Evolutionary conservation across 2,797 vertebrate genomes (phyloP), one percentile per base, ranked within the genome.

Genomic region (Galagoides demidoff): DNA sequence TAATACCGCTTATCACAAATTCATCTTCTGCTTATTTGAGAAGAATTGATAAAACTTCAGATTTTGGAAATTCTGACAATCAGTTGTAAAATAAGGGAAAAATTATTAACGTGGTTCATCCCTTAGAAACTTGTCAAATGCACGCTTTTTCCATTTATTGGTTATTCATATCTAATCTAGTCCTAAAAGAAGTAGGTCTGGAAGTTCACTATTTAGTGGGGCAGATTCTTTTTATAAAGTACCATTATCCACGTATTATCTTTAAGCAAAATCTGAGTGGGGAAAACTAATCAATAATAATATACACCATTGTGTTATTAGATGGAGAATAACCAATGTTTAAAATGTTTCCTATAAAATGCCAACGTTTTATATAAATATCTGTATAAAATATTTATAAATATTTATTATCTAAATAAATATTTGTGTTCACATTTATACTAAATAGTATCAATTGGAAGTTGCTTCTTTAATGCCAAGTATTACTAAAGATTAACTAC

Each of bases 381-480:
- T 87, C 87, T 52, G 79, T 88, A 29, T 66, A 94, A 61, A 90
- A 49, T 45, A 82, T 39, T 92, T 76, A 52, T 52, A 52, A 52
- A 17, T 49, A 49, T 49, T 52, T 52, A 52, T 52, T 52, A 52
- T 52, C 14, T 52, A 52, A 52, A 52, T 52, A 52, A 52, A 52
- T 7, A 70, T 55, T 89, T 88, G 34, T 27, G 23, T 81, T 76
- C 5, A 81, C 34, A 78, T 14, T 64, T 20, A 90, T 3, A 90
- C 4, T 86, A 78, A 70, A 74, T 89, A 85, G 61, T 85, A 94
- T 74, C 37, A 37, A 34, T 14, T 82, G 39, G 73, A 95, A 95
- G 10, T 74, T 82, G 27, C 22, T 82, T 11, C 25, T 85, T 78
- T 78, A 64, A 91, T 82, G 77, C 12, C 43, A 89, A 63, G 1